phyloP scores from a whole-genome alignment of 2,113 vertebrate species.

The Hassar affinis region DNA sequence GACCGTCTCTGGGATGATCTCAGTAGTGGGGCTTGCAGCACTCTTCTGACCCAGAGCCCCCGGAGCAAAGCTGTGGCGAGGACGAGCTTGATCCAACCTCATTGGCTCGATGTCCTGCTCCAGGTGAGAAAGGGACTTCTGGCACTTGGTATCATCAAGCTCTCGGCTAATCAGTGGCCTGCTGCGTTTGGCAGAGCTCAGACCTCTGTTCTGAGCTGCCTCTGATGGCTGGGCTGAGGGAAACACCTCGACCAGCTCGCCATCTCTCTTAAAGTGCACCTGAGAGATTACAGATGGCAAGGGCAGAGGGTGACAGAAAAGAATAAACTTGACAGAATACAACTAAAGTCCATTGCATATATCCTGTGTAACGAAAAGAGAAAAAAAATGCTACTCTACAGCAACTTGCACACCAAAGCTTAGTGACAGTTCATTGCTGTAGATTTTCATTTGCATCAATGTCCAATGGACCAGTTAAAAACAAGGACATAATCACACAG shows the following conservation, averaged over 20 bases:
- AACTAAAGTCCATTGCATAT: neutral
- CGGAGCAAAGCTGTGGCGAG: conserved; percentile 42
- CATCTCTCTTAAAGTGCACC: conserved; percentile 92
- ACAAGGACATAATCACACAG: neutral
- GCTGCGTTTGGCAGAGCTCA: conserved; percentile 62
- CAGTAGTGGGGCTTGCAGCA: conserved; percentile 66
- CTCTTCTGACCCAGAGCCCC: conserved; percentile 58
- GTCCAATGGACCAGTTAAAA: neutral
- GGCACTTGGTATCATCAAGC: conserved; percentile 85
- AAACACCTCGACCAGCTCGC: conserved; percentile 83
- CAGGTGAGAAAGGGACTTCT: conserved; percentile 73
- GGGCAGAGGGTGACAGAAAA: neutral
- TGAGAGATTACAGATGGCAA: conserved; percentile 56
- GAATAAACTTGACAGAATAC: neutral
- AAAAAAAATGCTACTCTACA: neutral
- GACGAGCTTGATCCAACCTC: conserved; percentile 51
- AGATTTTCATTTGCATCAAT: neutral
- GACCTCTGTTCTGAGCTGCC: conserved; percentile 45
- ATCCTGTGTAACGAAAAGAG: neutral
- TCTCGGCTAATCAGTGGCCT: conserved; percentile 77
- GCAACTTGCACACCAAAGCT: neutral
- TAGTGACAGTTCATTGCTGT: neutral
- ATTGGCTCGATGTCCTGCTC: conserved; percentile 63
- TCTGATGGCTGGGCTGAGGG: conserved; percentile 66
- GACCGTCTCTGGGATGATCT: conserved; percentile 83